These are phyloP conservation scores for Ormyrus thymus DNA, from an alignment of 2,888 invertebrate genomes.

Conservation along the genomic window DNA sequence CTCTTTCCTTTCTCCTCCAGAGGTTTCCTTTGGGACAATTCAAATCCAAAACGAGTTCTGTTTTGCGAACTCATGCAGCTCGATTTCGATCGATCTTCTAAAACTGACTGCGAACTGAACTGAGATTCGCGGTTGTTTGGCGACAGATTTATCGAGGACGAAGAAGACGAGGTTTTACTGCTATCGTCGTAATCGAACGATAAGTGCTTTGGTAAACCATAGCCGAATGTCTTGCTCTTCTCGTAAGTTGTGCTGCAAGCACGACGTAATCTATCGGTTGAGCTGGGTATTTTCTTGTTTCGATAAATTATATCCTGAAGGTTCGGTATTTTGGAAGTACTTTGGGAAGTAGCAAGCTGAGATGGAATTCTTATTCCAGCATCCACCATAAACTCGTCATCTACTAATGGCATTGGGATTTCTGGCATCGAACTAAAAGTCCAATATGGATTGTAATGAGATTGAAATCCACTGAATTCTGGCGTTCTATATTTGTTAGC, in stretches of 20 bases:
- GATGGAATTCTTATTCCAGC: constrained; percentile 72
- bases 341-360: constrained; percentile 67
- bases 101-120: constrained; percentile 8
- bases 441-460: constrained; percentile 71
- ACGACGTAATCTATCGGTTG: constrained; percentile 61
- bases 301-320: constrained; percentile 67
- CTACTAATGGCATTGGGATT: constrained; percentile 69
- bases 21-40: constrained; percentile 38
- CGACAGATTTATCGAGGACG: constrained; percentile 46
- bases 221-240: constrained; percentile 25
- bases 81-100: constrained; percentile 3
- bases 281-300: constrained; percentile 60
- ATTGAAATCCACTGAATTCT: constrained; percentile 60
- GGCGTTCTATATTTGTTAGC: constrained; percentile 57
- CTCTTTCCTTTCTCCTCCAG: constrained; percentile 40
- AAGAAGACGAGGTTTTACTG: constrained; percentile 45
- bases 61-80: not conserved
- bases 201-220: constrained; percentile 39
- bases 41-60: constrained; percentile 58
- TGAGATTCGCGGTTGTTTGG: constrained; percentile 16
- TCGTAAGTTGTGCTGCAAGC: constrained; percentile 60
- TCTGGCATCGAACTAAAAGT: constrained; percentile 73
- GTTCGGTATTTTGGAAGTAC: constrained; percentile 69
- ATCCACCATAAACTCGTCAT: constrained; percentile 73
- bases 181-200: constrained; percentile 68